Base-by-base conservation (phyloP, 2,113 vertebrate species). In the Pluvialis apricaria region DNA sequence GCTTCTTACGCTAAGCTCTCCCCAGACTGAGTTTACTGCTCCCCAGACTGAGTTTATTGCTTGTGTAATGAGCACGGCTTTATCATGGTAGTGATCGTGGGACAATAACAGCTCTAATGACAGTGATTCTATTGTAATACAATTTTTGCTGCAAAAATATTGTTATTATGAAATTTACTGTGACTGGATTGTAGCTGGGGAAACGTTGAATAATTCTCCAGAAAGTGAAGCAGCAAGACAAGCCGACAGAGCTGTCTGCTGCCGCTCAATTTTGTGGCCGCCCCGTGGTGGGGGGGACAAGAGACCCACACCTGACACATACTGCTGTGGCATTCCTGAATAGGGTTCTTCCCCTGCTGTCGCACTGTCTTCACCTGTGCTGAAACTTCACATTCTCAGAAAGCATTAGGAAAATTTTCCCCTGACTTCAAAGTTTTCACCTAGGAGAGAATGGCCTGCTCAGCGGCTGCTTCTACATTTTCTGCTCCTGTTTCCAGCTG, bases 131-230 rank as follows among this genome's bases (percentile, higher is more conserved):
- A 32, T 12, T 61, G 78, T 15, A 79, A 64, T 15, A 45, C 49
- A n/a, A 69, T 89, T 90, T 32, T 89, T 78, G 44, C 49, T 45
- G 49, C 40, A 84, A 90, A 95, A 97, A 69, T 49, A 36, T 26
- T 17, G 17, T 91, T 92, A 16, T 49, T 85, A 68, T 22, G 57
- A 84, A 73, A 89, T 87, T 91, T 32, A 7, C 70, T 36, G 60
- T n/a, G 91, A 36, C 49, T 69, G 73, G 62, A 36, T 66, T 52
- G 49, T 49, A 80, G 9, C 58, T 66, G 88, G 79, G 34, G 55
- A 81, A 40, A 38, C 6, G 3, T 1, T 28, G 73, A 55, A 4
- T 38, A 38, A 60, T 17, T 25, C n/a, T 38, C 21, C 4, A 16
- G 49, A 24, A 54, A 38, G 86, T 5, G 45, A 31, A 57, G 55